A percentile compares a stretch with the other conserved stretches of the same genome.
phyloP scores from a whole-genome alignment of 2,113 vertebrate genomes.

The Paralichthys olivaceus region DNA sequence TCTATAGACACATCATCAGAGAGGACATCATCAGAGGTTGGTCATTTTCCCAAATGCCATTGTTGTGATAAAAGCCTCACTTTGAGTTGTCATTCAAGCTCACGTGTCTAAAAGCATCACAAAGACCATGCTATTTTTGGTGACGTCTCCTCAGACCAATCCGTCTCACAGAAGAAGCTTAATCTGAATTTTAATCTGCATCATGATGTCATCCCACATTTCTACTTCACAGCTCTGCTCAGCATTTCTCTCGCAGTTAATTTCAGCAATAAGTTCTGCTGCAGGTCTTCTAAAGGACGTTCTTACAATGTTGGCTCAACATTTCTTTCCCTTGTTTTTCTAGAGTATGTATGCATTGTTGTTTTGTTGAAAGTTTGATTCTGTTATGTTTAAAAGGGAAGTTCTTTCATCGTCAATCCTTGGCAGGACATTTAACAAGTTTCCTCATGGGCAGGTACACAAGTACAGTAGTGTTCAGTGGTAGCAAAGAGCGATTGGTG shows the following conservation, averaged over 20 bases:
- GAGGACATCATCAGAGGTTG: no score
- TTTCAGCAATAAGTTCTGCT: not conserved
- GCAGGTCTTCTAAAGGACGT: not conserved
- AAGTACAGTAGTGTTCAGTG: not conserved
- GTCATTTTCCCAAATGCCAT: not conserved
- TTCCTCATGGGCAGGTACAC: not conserved
- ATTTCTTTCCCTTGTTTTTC: slow-evolving; percentile 10
- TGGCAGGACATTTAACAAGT: not conserved
- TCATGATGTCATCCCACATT: not conserved
- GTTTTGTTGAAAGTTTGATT: not conserved
- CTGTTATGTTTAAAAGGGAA: slow-evolving; percentile 1
- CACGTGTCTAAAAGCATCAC: no score
- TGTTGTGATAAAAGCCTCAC: not conserved
- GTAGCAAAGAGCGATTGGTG: not conserved
- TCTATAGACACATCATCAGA: not conserved
- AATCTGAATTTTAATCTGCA: not conserved
- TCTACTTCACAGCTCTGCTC: not conserved
- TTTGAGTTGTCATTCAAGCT: not conserved
- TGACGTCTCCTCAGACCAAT: not conserved
- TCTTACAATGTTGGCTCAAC: slow-evolving; percentile 2
- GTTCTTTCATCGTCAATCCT: not conserved
- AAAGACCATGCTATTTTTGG: not conserved
- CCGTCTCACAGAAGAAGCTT: not conserved
- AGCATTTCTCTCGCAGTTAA: not conserved
- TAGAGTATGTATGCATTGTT: not conserved